These are phyloP conservation scores for Thereva unica DNA, from an alignment of 2,888 invertebrate genomes.

Conservation along the genomic window DNA sequence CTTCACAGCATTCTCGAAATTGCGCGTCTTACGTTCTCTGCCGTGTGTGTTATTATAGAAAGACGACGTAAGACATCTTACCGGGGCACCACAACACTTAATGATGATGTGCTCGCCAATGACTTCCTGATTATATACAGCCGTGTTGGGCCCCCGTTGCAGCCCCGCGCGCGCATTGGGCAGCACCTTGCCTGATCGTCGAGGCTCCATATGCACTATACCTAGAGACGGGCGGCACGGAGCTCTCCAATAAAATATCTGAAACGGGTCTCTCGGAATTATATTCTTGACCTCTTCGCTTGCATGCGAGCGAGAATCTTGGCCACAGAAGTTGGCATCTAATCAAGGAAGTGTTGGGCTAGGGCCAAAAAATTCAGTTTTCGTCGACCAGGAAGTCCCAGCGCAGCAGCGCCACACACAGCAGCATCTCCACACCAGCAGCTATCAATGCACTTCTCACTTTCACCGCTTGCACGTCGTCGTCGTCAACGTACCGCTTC, in stretches of 20 bases:
- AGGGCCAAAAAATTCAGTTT: constrained; percentile 30
- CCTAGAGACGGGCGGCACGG: constrained; percentile 1
- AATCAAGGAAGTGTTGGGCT: constrained; percentile 33
- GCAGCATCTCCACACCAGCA: background rate
- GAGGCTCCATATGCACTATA: background rate
- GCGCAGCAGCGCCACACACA: no score
- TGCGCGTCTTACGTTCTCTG: constrained; percentile 1
- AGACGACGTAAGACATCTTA: constrained; percentile 6
- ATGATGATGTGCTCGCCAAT: constrained; percentile 15
- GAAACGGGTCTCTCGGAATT: constrained; percentile 2
- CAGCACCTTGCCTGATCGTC: background rate
- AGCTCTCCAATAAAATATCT: constrained; percentile 6
- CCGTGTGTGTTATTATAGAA: constrained; percentile 7
- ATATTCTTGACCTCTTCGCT: constrained; percentile 23
- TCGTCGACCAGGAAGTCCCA: constrained; percentile 13
- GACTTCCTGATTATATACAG: constrained; percentile 26
- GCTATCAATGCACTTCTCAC: constrained; percentile 3
- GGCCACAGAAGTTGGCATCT: constrained; percentile 24
- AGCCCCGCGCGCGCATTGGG: background rate
- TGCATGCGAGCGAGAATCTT: background rate
- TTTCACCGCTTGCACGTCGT: background rate
- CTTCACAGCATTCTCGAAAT: background rate
- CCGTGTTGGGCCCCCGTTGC: background rate
- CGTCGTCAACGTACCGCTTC: no score
- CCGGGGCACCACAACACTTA: background rate